Conservation (phyloP, 1,140 invertebrate species). For the Drosophila mayri region DNA sequence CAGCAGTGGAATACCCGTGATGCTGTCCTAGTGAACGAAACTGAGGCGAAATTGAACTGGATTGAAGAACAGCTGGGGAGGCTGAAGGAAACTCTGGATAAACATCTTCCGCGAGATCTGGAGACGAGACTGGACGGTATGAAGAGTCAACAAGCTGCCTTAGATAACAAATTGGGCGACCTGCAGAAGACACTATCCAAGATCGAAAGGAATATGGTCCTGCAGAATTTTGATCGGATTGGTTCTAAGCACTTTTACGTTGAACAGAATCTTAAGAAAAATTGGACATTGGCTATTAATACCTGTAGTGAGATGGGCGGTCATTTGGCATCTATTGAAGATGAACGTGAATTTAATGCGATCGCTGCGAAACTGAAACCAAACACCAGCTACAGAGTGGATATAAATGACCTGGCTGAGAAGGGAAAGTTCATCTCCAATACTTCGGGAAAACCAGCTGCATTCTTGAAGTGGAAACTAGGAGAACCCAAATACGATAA, state of each 20-base stretch:
- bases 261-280: neutral
- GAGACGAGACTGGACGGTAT: neutral
- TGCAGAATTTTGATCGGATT: neutral
- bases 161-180: neutral
- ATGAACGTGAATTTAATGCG: neutral
- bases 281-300: neutral
- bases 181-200: constrained; percentile 1
- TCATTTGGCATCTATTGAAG: neutral
- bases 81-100: neutral
- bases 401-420: constrained; percentile 1
- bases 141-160: neutral
- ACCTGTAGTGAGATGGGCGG: neutral
- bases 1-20: constrained; percentile 8
- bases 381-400: neutral
- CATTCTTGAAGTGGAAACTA: constrained; percentile 6
- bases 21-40: neutral
- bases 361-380: neutral
- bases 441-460: constrained; percentile 5
- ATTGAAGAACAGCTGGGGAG: neutral
- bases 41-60: neutral
- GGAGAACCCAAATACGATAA: neutral
- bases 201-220: neutral
- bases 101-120: neutral
- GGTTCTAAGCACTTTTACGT: neutral
- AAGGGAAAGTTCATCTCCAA: neutral